Evolutionary conservation across 2,113 vertebrate genomes (phyloP).

Genomic region (Orycteropus afer): DNA sequence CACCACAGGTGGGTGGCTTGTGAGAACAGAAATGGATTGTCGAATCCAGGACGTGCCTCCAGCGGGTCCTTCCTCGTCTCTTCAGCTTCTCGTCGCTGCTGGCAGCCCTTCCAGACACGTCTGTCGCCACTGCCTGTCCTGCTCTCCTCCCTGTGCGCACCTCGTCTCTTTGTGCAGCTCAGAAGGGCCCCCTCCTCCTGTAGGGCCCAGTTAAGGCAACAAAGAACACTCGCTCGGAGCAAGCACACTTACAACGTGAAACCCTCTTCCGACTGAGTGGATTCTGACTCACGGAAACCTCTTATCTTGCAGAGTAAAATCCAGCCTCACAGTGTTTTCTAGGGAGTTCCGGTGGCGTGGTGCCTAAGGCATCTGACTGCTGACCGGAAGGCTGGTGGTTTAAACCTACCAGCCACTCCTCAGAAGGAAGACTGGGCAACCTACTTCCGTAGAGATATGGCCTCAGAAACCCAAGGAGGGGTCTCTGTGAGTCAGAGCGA

Average conservation of each 20-base stretch:
- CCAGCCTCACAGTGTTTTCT: background rate
- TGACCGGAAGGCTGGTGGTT: no score
- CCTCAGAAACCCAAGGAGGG: no score
- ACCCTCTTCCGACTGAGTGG: no score
- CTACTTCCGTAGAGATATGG: no score
- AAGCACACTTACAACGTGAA: background rate
- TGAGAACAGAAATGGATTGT: background rate
- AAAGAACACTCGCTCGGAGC: background rate
- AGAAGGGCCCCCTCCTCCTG: background rate
- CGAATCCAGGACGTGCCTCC: background rate
- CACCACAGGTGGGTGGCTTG: background rate
- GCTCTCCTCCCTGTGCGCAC: background rate
- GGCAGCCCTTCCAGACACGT: background rate
- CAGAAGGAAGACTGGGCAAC: no score
- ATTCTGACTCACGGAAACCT: no score
- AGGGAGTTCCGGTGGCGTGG: no score
- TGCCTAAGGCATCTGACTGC: no score
- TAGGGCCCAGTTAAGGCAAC: background rate
- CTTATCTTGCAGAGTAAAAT: background rate
- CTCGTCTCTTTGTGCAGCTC: background rate
- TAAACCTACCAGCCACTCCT: no score
- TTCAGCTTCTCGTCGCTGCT: background rate
- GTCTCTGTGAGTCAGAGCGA: no score
- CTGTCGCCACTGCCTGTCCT: background rate
- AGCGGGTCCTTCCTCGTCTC: background rate